Evolutionary conservation across 2,888 invertebrate species (phyloP).

Genomic region (Cerastis leucographa): DNA sequence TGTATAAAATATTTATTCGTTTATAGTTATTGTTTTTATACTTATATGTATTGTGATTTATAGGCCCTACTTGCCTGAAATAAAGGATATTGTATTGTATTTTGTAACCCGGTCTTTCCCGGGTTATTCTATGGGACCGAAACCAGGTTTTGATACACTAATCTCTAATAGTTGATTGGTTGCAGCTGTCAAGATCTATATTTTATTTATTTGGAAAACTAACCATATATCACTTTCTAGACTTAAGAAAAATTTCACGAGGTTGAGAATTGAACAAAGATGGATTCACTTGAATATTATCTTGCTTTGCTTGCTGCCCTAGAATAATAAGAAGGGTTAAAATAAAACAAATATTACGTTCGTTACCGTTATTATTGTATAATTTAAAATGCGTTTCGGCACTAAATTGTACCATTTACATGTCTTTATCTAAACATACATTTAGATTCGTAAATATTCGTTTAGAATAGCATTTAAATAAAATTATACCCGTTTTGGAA

Average conservation of each 20-base stretch:
- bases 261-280: background rate
- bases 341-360: slow-evolving; percentile 73
- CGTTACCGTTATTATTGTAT: slow-evolving; percentile 82
- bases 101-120: too few relatives aligned
- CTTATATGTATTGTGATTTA: too few relatives aligned
- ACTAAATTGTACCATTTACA: slow-evolving; percentile 77
- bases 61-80: too few relatives aligned
- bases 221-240: background rate
- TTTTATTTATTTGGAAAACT: background rate
- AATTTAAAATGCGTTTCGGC: slow-evolving; percentile 85
- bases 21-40: too few relatives aligned
- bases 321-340: slow-evolving; percentile 28
- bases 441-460: slow-evolving; percentile 76
- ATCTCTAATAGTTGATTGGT: background rate
- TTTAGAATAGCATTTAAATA: slow-evolving; percentile 68
- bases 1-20: too few relatives aligned
- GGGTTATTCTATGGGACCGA: too few relatives aligned
- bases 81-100: too few relatives aligned
- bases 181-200: background rate
- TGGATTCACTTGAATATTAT: background rate
- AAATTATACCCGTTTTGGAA: slow-evolving; percentile 73
- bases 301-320: background rate
- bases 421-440: slow-evolving; percentile 84
- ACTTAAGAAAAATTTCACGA: background rate
- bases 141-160: too few relatives aligned